These are phyloP conservation scores for Choreutis nemorana DNA, from an alignment of 2,888 invertebrate species.

Conservation along the genomic window DNA sequence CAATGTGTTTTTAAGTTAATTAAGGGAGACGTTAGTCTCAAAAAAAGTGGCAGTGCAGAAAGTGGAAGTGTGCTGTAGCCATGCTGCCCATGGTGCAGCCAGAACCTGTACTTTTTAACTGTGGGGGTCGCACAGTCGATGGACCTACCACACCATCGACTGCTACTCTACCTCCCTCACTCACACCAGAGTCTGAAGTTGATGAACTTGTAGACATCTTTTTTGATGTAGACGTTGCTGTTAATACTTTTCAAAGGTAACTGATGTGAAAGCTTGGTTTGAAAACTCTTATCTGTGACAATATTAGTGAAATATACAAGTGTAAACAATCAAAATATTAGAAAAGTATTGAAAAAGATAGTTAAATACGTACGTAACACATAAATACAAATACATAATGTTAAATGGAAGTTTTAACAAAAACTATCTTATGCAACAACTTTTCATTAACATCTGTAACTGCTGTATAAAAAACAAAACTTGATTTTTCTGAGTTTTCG, in stretches of 20 bases:
- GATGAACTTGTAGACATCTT: conserved; percentile 57
- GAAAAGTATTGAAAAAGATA: no score
- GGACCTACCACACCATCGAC: conserved; percentile 46
- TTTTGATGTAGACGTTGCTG: conserved; percentile 58
- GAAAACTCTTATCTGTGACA: conserved; percentile 3
- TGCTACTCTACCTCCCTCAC: conserved; percentile 51
- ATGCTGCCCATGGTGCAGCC: conserved; percentile 61
- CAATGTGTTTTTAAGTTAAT: conserved; percentile 42
- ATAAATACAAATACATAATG: no score
- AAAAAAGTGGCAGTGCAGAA: conserved; percentile 32
- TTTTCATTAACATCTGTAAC: no score
- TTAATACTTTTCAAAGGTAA: conserved; percentile 52
- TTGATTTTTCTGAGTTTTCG: no score
- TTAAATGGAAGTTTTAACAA: no score
- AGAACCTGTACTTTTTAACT: conserved; percentile 49
- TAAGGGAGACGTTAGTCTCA: conserved; percentile 30
- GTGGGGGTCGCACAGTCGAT: conserved; percentile 42
- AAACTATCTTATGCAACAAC: no score
- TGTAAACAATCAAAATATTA: no score
- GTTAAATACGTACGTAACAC: no score
- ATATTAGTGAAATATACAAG: conserved; percentile 8
- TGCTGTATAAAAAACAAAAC: no score
- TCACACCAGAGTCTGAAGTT: conserved; percentile 54
- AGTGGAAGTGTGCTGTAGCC: conserved; percentile 39
- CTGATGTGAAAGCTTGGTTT: conserved; percentile 6